Evolutionary conservation across 2,888 invertebrate genomes (phyloP).

Genomic region (Allygus modestus): DNA sequence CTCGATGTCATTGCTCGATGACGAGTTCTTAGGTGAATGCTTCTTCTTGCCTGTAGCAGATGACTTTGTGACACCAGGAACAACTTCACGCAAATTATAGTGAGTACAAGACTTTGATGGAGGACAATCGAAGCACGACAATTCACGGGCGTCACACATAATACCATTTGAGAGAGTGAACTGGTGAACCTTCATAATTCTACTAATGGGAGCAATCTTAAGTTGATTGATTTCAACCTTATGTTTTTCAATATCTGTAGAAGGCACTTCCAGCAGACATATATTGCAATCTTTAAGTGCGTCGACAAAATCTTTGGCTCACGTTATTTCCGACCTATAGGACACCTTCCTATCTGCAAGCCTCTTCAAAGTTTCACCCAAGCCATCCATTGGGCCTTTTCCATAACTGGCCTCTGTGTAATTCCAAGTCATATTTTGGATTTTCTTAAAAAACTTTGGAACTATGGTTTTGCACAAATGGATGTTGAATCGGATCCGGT

Average conservation of each 20-base stretch:
- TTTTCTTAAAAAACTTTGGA: too few species aligned
- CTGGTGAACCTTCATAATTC: conserved; percentile 8
- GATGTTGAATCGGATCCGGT: too few species aligned
- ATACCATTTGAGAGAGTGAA: neutral
- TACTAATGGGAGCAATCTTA: neutral
- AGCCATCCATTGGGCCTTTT: conserved; percentile 39
- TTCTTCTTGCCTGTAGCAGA: too few species aligned
- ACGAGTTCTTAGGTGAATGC: too few species aligned
- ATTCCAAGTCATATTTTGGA: too few species aligned
- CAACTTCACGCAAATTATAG: too few species aligned
- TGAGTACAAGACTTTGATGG: too few species aligned
- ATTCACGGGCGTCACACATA: neutral
- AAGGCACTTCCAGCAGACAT: neutral
- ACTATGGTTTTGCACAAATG: too few species aligned
- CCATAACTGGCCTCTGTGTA: conserved; percentile 48
- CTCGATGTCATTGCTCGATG: too few species aligned
- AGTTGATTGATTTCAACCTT: neutral
- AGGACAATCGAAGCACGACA: neutral
- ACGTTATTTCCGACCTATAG: neutral
- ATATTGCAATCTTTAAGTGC: neutral
- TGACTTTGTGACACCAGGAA: too few species aligned
- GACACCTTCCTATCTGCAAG: conserved; percentile 17
- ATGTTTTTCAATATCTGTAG: neutral
- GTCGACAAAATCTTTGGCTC: neutral
- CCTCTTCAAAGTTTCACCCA: conserved; percentile 38